Base-by-base conservation (phyloP, 2,113 vertebrate genomes). In the Callionymus lyra region DNA sequence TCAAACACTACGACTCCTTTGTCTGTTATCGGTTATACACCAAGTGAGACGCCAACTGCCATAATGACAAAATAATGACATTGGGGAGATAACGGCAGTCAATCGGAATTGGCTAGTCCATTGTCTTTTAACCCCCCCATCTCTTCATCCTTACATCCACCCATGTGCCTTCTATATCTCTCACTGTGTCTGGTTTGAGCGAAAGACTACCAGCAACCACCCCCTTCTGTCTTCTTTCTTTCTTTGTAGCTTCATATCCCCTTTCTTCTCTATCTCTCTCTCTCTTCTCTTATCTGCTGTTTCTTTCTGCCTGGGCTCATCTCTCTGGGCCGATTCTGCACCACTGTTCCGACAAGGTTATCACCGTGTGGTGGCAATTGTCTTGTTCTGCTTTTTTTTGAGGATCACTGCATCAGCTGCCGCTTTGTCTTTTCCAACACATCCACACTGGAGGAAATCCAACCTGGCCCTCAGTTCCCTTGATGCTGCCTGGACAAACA, bases 31-130 rank as follows among this genome's bases (percentile, higher is more conserved):
- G 34, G 64, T 50, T 59, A 67, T 56, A 50, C 72, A 69, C 60
- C 53, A 69, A 80, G 74, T 73, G 52, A 71, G 50, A 74, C 68
- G n/a, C 65, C 66, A 63, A 57, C 68, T 33, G 16, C 68, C 63
- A 52, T 80, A 76, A 80, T 74, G 77, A 69, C 79, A 73, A 80
- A 82, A 78, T 76, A 82, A 82, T 76, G 70, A 72, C 76, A 71
- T 61, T 17, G 66, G 48, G 9, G 57, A 57, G 77, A 82, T 80
- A 78, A 76, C 53, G 1, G 15, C 42, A 62, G 54, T 59, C 68
- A 58, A 34, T 59, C 59, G 40, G 51, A 31, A 27, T 70, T 61
- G 60, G 54, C 62, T 60, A 59, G 59, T 53, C 59, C 62, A 63
- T 63, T 44, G 41, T 33, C 13, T 13, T 50, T 65, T 53, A 53